These are phyloP conservation scores for Agelaius phoeniceus DNA, from an alignment of 2,113 vertebrate genomes.

Conservation along the genomic window DNA sequence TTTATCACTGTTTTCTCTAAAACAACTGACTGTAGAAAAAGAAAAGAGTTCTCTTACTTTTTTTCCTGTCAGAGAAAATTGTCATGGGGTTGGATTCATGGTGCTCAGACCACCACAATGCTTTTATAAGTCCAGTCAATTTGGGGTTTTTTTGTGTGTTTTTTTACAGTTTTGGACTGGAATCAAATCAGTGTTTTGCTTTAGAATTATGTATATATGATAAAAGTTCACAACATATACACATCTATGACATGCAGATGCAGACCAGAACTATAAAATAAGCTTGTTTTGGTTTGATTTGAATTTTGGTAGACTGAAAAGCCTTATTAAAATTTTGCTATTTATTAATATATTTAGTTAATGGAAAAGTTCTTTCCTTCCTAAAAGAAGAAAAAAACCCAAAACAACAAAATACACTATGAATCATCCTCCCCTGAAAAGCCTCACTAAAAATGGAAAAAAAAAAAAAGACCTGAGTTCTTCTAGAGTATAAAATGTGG, in stretches of 20 bases:
- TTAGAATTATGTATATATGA: neutral
- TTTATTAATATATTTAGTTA: neutral
- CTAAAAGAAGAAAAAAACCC: neutral
- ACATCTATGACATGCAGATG: neutral
- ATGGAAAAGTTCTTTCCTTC: neutral
- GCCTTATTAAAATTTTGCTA: neutral
- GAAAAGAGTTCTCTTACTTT: neutral
- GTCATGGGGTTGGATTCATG: neutral
- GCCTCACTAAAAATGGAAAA: neutral
- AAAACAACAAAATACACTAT: neutral
- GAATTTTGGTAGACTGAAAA: neutral
- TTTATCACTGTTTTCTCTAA: constrained; percentile 26
- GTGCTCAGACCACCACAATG: neutral
- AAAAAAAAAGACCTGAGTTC: neutral
- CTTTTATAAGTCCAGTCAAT: neutral
- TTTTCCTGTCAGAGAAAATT: neutral
- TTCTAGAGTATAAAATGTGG: neutral
- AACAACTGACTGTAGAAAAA: neutral
- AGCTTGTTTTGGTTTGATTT: neutral
- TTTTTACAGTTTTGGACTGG: neutral
- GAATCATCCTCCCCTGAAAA: neutral
- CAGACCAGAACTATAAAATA: neutral
- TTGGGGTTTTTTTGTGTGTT: fast-evolving
- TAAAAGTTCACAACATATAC: neutral
- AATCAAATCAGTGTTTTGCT: neutral